phyloP scores from a whole-genome alignment of 1,140 invertebrate species.

The Magallana ariakensis region DNA sequence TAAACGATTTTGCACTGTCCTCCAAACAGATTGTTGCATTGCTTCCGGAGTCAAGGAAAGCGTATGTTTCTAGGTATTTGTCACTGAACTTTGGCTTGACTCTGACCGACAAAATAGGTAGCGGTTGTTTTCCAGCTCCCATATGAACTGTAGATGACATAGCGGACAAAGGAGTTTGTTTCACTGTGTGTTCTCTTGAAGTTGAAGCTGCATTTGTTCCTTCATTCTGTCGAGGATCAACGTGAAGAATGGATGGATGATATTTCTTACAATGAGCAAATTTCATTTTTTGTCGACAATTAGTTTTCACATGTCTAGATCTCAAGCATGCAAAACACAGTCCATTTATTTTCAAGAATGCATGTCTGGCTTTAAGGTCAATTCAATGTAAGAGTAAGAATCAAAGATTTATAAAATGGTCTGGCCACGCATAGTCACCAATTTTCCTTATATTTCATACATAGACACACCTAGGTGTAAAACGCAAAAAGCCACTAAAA shows the following conservation, averaged over 20 bases:
- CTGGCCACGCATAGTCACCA: no score
- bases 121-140: constrained; percentile 17
- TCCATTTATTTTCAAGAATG: constrained; percentile 34
- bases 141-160: constrained; percentile 17
- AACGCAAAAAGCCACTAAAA: no score
- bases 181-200: not conserved
- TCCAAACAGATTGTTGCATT: constrained; percentile 47
- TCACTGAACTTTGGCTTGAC: constrained; percentile 44
- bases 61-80: constrained; percentile 42
- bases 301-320: constrained; percentile 31
- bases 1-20: not conserved
- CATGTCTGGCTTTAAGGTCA: constrained; percentile 39
- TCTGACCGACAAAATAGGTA: constrained; percentile 48
- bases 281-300: constrained; percentile 17
- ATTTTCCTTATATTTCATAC: no score
- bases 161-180: not conserved
- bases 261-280: constrained; percentile 29
- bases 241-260: constrained; percentile 47
- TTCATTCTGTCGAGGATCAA: not conserved
- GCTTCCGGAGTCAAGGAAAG: constrained; percentile 49
- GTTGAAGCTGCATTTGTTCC: not conserved
- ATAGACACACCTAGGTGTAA: no score
- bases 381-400: no score
- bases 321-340: constrained; percentile 44
- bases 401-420: no score